phyloP scores from a whole-genome alignment of 1,140 invertebrate genomes.

The Argopecten irradians region DNA sequence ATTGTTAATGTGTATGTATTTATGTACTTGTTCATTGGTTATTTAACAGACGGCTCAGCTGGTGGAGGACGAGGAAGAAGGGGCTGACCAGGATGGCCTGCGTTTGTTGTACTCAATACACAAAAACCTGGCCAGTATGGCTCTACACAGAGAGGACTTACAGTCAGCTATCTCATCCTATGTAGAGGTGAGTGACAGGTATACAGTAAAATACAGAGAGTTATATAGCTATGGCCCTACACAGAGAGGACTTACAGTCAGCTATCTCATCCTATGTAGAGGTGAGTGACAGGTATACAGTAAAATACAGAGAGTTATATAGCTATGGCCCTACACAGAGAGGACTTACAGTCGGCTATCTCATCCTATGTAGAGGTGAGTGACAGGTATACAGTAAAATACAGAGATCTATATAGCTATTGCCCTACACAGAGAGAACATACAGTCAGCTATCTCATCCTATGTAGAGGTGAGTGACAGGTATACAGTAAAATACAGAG shows the following conservation, averaged over 20 bases:
- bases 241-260: not conserved
- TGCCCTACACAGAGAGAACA: no score
- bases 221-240: not conserved
- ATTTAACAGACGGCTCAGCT: conserved; percentile 64
- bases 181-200: conserved; percentile 68
- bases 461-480: no score
- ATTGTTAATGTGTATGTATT: no score
- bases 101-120: conserved; percentile 85
- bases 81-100: conserved; percentile 67
- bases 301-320: not conserved
- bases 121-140: conserved; percentile 84
- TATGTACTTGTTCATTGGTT: not conserved
- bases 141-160: conserved; percentile 78
- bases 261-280: not conserved
- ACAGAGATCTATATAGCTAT: no score
- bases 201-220: not conserved
- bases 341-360: not conserved
- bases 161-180: conserved; percentile 81
- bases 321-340: not conserved
- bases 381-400: not conserved
- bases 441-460: no score
- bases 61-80: conserved; percentile 66
- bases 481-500: no score
- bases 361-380: not conserved
- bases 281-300: no score